A percentile compares a stretch with the other conserved stretches of the same genome.
Conservation (phyloP, 2,113 vertebrate species). For the Ceuthmochares aereus region DNA sequence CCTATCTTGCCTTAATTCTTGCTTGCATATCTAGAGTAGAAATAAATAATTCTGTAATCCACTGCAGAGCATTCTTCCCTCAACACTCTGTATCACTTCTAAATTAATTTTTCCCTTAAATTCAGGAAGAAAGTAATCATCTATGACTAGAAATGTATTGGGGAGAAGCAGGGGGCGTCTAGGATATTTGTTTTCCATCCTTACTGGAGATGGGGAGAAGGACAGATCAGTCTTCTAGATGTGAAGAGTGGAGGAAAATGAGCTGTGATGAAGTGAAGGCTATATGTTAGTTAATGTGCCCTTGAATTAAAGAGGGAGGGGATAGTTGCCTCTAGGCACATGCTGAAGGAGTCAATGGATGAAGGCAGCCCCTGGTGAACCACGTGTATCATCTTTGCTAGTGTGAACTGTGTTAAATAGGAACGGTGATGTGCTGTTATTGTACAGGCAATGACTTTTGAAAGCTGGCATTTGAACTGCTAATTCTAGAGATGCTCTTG, state of each 20-base stretch:
- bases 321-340: background rate
- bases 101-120: background rate
- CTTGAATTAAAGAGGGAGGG: background rate
- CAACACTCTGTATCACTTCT: background rate
- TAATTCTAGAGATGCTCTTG: background rate
- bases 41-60: background rate
- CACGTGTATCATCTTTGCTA: fast-evolving
- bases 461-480: background rate
- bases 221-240: background rate
- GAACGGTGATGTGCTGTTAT: background rate
- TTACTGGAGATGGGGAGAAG: background rate
- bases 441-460: background rate
- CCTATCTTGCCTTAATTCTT: background rate
- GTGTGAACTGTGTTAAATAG: background rate
- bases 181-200: background rate
- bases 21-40: background rate
- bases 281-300: fast-evolving
- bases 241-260: background rate
- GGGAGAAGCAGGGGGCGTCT: background rate
- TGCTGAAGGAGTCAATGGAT: background rate
- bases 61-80: background rate
- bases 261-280: background rate
- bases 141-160: background rate
- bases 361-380: background rate
- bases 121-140: background rate